Percentiles rank a stretch among this genome's conserved stretches.
phyloP scores from a whole-genome alignment of 2,113 vertebrate species.

The Nesospiza acunhae region DNA sequence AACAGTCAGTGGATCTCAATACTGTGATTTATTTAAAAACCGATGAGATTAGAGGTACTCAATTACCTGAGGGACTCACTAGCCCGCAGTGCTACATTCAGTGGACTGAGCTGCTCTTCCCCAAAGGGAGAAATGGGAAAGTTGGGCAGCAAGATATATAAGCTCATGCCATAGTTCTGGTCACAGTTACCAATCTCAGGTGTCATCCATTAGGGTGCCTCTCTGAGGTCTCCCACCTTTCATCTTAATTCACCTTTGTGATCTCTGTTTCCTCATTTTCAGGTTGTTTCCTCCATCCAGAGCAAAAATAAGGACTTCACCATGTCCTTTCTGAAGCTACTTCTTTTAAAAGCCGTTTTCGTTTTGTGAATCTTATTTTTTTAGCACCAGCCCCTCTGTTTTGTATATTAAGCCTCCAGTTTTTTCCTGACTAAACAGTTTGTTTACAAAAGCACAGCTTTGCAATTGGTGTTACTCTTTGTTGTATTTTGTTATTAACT shows the following conservation, averaged over 20 bases:
- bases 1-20: background rate
- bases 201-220: rapidly evolving
- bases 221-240: background rate
- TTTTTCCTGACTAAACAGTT: background rate
- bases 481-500: background rate
- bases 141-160: background rate
- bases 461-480: background rate
- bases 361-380: background rate
- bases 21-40: background rate
- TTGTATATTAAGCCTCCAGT: background rate
- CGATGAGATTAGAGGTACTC: background rate
- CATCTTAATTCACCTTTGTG: background rate
- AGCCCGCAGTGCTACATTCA: background rate
- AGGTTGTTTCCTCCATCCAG: background rate
- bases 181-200: background rate
- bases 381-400: background rate
- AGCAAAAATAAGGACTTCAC: background rate
- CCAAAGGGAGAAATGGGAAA: background rate
- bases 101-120: background rate
- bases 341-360: background rate
- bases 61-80: background rate
- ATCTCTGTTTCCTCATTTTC: background rate
- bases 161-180: background rate
- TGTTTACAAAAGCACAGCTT: background rate
- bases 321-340: background rate